Evolutionary conservation across 2,888 invertebrate species (phyloP), one percentile per base, ranked within the genome.

Genomic region (Magallana nippona): DNA sequence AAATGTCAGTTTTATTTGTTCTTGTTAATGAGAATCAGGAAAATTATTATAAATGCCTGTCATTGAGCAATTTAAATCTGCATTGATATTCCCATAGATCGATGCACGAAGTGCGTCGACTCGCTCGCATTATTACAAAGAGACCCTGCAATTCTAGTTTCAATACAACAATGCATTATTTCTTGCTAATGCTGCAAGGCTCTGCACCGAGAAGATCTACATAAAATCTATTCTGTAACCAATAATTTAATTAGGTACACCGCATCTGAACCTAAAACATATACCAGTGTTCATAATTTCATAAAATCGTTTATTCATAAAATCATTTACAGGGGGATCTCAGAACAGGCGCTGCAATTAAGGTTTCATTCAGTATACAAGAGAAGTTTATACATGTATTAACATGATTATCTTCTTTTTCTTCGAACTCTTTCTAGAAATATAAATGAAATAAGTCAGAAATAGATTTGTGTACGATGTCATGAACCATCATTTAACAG

Each of bases 1-100:
- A 71, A 71, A 71, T 71, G 71, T 27, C 71, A 71, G 22, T 71
- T 71, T 71, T 32, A 71, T 71, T 22, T 32, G 32, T 71, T 71
- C 32, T 71, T 71, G 71, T 71, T 71, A 71, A 71, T 71, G 71
- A 71, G 71, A 71, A 71, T 27, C 71, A 27, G 27, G 71, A 71
- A 71, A 71, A 71, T 71, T 71, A 22, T 71, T 71, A 71, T 71
- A 27, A 71, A 71, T 71, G 71, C 5, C 27, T 71, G 32, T 27
- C 60, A 60, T 10, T 60, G 60, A 60, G 60, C 19, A 60, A 19
- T 60, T 60, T 60, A 60, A 60, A 60, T 60, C 60, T 60, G 60
- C 60, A 60, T 19, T 32, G 71, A 71, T 71, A 71, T 27, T 15
- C 71, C 3, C 27, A 71, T 32, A 15, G 32, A 71, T 71, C 27